These are phyloP conservation scores for Choloepus didactylus DNA, from an alignment of 2,797 vertebrate species.

Conservation along the genomic window DNA sequence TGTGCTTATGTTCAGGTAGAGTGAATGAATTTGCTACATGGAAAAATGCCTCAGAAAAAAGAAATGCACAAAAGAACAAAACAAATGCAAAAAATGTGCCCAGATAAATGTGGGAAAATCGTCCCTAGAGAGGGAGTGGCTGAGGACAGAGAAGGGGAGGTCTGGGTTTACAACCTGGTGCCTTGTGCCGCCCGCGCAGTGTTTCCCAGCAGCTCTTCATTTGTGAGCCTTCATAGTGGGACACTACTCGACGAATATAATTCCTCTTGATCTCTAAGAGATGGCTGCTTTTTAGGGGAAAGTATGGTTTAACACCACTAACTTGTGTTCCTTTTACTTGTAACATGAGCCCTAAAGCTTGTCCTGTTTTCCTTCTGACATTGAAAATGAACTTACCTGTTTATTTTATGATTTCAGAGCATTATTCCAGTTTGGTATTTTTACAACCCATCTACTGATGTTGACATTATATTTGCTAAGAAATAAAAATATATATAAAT, in stretches of 20 bases:
- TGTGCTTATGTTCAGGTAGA: no score
- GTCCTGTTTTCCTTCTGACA: background rate
- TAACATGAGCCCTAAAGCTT: background rate
- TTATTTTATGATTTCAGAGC: no score
- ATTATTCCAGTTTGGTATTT: background rate
- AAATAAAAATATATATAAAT: background rate
- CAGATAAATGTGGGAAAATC: no score
- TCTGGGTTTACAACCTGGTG: no score
- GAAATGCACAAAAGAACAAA: fast-evolving
- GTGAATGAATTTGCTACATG: background rate
- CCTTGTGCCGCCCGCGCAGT: no score
- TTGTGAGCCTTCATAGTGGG: fast-evolving
- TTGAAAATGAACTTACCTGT: background rate
- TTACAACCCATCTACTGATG: background rate
- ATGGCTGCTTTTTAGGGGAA: background rate
- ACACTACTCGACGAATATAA: background rate
- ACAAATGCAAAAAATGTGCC: background rate
- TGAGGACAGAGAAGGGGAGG: no score
- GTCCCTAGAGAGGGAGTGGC: no score
- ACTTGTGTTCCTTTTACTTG: background rate
- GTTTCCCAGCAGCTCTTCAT: no score
- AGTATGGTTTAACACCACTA: background rate
- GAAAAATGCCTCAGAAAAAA: fast-evolving
- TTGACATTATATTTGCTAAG: background rate
- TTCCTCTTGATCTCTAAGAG: background rate